Base-by-base conservation (phyloP, 2,797 vertebrate genomes). In the Arrhamphus sclerolepis region DNA sequence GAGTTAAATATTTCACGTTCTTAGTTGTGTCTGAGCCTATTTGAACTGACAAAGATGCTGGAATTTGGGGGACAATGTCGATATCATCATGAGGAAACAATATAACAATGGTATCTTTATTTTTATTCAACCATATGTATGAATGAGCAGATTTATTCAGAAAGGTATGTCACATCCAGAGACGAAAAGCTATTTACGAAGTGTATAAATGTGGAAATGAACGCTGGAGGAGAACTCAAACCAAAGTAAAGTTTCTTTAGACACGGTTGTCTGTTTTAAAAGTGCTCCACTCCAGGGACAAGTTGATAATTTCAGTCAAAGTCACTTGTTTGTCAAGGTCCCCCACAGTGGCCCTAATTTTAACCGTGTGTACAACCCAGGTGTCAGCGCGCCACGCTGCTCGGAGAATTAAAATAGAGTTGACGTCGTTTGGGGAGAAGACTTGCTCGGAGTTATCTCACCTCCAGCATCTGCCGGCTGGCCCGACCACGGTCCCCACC, bases 311-410 rank as follows among this genome's bases (percentile, higher is more conserved):
- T 78, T 71, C 82, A 75, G 68, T 86, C 85, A 89, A 86, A 88
- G 85, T 89, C 79, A 83, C 76, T 82, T 69, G 71, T 83, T 89
- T 79, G 78, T 89, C 84, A 87, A 86, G 84, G 89, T 87, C 85
- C 70, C 81, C 78, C 77, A 56, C 75, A 78, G 81, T 70, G 80
- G 71, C 80, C 78, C 79, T 83, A 76, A 85, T 86, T 88, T 80
- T 80, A 83, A 54, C 86, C 63, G 54, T 67, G 78, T 78, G 70
- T 80, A 80, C 57, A 47, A 70, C 78, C 78, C 82, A 80, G 86
- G 83, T 89, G 89, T 85, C 78, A 66, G 71, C 57, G 79, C 68
- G 16, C 65, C 84, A 57, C 28, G 80, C 86, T 72, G 86, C 7
- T 80, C 50, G 69, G 76, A 83, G 85, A 87, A 85, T 86, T 86